phyloP scores from a whole-genome alignment of 2,113 vertebrate genomes.

The Notechis scutatus region DNA sequence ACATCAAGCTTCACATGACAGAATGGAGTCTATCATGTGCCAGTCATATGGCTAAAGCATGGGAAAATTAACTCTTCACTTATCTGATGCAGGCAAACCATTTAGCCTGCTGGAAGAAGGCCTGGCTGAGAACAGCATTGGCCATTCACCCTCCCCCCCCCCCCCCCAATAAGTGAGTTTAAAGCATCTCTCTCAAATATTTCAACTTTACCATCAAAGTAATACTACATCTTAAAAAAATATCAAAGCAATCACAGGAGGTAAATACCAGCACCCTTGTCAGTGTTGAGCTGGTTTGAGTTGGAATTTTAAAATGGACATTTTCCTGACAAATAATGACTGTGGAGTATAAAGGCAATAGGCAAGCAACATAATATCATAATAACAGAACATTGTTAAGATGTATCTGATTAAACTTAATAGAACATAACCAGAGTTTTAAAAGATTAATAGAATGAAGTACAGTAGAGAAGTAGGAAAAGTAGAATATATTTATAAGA shows the following conservation, averaged over 20 bases:
- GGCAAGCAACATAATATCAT: neutral
- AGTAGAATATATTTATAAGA: neutral
- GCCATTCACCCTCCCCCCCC: neutral
- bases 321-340: neutral
- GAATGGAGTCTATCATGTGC: constrained; percentile 16
- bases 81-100: neutral
- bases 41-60: constrained; percentile 2
- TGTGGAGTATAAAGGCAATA: neutral
- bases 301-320: neutral
- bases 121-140: neutral
- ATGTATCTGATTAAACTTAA: neutral
- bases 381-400: neutral
- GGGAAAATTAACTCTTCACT: constrained; percentile 7
- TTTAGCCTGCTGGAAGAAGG: neutral
- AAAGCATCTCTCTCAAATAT: neutral
- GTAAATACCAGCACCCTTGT: neutral
- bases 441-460: neutral
- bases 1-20: constrained; percentile 9
- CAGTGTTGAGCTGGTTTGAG: neutral
- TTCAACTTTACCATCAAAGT: neutral
- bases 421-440: neutral
- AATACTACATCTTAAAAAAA: neutral
- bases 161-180: too few species aligned
- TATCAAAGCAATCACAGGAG: too few species aligned
- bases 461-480: neutral